Evolutionary conservation across 1,140 invertebrate species (phyloP).

Genomic region (Rhagoletis pomonella): DNA sequence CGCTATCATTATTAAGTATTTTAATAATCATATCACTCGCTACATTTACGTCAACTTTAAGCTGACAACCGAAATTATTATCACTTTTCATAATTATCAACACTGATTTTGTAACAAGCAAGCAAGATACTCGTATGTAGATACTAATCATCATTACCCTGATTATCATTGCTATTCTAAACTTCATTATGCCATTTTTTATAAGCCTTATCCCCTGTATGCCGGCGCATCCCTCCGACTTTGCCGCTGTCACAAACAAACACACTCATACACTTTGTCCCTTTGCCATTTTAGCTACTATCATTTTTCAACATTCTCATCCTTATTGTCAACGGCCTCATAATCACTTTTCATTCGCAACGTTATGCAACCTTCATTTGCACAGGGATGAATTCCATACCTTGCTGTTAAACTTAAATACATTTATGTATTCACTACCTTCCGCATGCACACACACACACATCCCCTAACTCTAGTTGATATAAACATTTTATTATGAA

Average conservation of each 20-base stretch:
- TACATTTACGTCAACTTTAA: conserved; percentile 21
- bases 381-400: conserved; percentile 30
- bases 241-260: conserved; percentile 42
- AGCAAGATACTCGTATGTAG: neutral
- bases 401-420: neutral
- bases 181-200: conserved; percentile 12
- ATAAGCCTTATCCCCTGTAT: neutral
- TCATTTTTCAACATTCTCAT: conserved; percentile 52
- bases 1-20: neutral
- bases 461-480: neutral
- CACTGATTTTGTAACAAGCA: neutral
- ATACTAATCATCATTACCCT: neutral
- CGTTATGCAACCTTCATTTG: conserved; percentile 17
- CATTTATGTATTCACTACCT: neutral
- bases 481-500: conserved; percentile 34
- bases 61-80: conserved; percentile 42
- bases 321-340: conserved; percentile 43
- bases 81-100: neutral
- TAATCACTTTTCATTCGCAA: conserved; percentile 47
- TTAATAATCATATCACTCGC: conserved; percentile 20
- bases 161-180: neutral
- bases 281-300: conserved; percentile 37
- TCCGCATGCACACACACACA: neutral
- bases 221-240: neutral
- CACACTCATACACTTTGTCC: neutral